These are phyloP conservation scores for Tyto alba DNA, from an alignment of 2,113 vertebrate species.

Conservation along the genomic window DNA sequence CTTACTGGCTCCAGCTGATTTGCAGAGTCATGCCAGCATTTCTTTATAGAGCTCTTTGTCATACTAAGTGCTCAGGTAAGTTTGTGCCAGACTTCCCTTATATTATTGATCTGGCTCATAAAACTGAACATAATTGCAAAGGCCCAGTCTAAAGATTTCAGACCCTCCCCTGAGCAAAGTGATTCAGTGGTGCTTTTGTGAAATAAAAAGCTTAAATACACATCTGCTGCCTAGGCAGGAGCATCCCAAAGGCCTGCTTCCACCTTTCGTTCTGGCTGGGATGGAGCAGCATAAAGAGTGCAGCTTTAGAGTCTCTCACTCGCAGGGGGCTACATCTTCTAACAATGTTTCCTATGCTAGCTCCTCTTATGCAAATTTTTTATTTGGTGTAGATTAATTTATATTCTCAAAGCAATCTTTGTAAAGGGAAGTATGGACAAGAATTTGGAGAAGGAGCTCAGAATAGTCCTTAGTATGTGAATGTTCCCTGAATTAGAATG, in stretches of 20 bases:
- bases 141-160: neutral
- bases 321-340: neutral
- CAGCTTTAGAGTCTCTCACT: neutral
- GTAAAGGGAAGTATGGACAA: neutral
- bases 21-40: neutral
- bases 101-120: neutral
- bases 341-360: neutral
- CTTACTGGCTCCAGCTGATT: neutral
- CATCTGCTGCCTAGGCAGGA: neutral
- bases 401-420: neutral
- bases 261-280: neutral
- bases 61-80: neutral
- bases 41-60: neutral
- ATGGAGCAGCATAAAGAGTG: neutral
- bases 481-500: neutral
- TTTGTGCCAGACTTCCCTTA: neutral
- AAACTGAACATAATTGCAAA: neutral
- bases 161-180: neutral
- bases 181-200: neutral
- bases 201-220: neutral
- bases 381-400: neutral
- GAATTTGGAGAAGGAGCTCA: neutral
- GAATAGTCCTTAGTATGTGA: neutral
- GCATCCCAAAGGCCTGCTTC: neutral
- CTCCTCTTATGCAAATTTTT: neutral